These are phyloP conservation scores for Drosophila sucinea DNA, from an alignment of 1,140 invertebrate species.

Conservation along the genomic window DNA sequence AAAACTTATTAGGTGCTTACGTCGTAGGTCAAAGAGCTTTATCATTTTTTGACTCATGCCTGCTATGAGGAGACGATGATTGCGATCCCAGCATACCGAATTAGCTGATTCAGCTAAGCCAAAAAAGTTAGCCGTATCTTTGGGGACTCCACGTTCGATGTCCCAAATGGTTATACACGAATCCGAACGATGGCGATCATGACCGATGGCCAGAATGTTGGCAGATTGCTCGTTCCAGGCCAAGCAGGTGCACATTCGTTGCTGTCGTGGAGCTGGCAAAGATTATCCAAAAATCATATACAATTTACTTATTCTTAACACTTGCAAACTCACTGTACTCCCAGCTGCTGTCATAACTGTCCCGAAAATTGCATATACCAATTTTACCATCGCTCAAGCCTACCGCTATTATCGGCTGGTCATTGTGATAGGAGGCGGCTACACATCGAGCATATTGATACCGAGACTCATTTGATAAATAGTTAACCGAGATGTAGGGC, in stretches of 20 bases:
- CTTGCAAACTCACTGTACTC: slow-evolving; percentile 70
- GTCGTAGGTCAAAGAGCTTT: slow-evolving; percentile 95
- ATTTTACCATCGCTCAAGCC: slow-evolving; percentile 95
- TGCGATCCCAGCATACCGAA: slow-evolving; percentile 93
- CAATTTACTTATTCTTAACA: neutral
- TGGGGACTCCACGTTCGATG: slow-evolving; percentile 83
- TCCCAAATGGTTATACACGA: slow-evolving; percentile 93
- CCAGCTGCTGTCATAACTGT: slow-evolving; percentile 84
- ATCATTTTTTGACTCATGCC: slow-evolving; percentile 95
- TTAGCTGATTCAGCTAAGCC: slow-evolving; percentile 92
- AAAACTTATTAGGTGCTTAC: slow-evolving; percentile 84
- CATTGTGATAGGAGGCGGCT: slow-evolving; percentile 73
- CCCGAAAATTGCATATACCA: slow-evolving; percentile 90
- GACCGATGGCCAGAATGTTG: slow-evolving; percentile 91
- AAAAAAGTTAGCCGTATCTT: slow-evolving; percentile 69
- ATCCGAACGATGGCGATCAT: slow-evolving; percentile 94
- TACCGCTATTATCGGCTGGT: slow-evolving; percentile 91
- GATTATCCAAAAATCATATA: neutral
- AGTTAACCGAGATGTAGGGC: slow-evolving; percentile 69
- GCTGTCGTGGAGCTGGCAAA: slow-evolving; percentile 89
- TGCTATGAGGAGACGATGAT: slow-evolving; percentile 89
- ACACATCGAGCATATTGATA: slow-evolving; percentile 82
- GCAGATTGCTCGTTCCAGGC: slow-evolving; percentile 94
- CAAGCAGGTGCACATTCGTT: slow-evolving; percentile 93
- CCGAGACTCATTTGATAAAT: slow-evolving; percentile 71